phyloP scores from a whole-genome alignment of 92 coral and sea anemone species.

The Zoanthus gigantus region DNA sequence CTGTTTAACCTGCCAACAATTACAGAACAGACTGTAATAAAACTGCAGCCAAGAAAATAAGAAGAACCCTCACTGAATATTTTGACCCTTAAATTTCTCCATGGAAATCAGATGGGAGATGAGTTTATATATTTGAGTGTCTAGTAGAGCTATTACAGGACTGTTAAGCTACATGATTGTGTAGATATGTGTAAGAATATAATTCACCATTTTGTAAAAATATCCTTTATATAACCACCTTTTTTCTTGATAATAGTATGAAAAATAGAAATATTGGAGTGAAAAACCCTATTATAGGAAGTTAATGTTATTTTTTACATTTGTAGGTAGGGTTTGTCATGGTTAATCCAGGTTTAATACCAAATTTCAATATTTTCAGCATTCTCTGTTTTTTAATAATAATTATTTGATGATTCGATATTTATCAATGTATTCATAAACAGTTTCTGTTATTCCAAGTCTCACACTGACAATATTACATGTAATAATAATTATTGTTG shows the following conservation, averaged over 20 bases:
- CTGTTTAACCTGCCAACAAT: slow-evolving; percentile 13
- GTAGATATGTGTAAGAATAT: slow-evolving; percentile 10
- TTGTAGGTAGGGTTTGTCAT: slow-evolving; percentile 6
- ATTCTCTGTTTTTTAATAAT: slow-evolving; percentile 6
- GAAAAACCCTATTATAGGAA: slow-evolving; percentile 7
- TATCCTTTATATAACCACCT: slow-evolving; percentile 13
- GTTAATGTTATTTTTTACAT: slow-evolving; percentile 11
- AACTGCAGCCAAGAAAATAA: slow-evolving; percentile 11
- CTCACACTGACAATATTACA: slow-evolving; percentile 8
- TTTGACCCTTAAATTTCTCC: slow-evolving; percentile 8
- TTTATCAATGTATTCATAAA: slow-evolving; percentile 4
- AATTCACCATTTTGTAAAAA: slow-evolving; percentile 11
- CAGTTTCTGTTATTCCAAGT: slow-evolving; percentile 14
- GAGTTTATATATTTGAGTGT: slow-evolving; percentile 13
- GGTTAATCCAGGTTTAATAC: slow-evolving; percentile 6
- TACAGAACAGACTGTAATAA: slow-evolving; percentile 2
- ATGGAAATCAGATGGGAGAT: slow-evolving; percentile 12
- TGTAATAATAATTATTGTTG: slow-evolving; percentile 7
- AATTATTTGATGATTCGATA: slow-evolving; percentile 8
- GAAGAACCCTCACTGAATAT: background rate
- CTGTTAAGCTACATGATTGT: slow-evolving; percentile 14
- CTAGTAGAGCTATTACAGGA: slow-evolving; percentile 15
- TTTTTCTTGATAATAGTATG: slow-evolving; percentile 11
- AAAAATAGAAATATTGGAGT: slow-evolving; percentile 8
- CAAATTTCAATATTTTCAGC: slow-evolving; percentile 9